A percentile compares a stretch with the other conserved stretches of the same genome.
phyloP scores from a whole-genome alignment of 2,113 vertebrate genomes.

The Cephalopholis sonnerati region DNA sequence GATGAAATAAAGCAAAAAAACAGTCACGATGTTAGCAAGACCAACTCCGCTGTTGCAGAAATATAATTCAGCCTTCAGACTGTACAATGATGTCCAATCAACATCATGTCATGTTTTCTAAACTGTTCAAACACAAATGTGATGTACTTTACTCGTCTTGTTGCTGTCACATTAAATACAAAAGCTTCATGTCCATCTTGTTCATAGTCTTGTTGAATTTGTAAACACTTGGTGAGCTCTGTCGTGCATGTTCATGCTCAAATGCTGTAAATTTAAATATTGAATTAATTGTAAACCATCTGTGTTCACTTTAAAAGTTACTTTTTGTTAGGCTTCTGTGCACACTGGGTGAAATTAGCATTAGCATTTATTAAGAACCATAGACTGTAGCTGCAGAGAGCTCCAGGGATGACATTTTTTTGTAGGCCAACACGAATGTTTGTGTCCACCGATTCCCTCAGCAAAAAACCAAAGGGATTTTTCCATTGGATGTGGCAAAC shows the following conservation, averaged over 20 bases:
- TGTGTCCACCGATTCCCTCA: too few relatives aligned
- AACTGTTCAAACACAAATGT: constrained; percentile 37
- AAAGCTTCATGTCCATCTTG: constrained; percentile 46
- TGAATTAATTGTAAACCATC: neutral
- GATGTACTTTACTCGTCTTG: constrained; percentile 25
- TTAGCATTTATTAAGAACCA: neutral
- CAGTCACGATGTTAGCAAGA: too few relatives aligned
- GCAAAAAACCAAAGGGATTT: too few relatives aligned
- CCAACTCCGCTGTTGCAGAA: neutral
- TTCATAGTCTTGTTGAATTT: constrained; percentile 24
- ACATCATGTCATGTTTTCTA: constrained; percentile 26
- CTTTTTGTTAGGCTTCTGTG: too few relatives aligned
- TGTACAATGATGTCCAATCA: neutral
- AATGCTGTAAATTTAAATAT: neutral
- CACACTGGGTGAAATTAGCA: neutral
- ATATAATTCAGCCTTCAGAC: constrained; percentile 5
- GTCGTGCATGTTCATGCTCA: neutral
- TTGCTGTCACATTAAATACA: constrained; percentile 64
- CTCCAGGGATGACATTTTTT: too few relatives aligned
- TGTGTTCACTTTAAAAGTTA: neutral
- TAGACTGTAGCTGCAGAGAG: too few relatives aligned
- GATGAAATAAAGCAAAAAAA: neutral
- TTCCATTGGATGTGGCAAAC: too few relatives aligned
- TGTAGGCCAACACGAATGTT: too few relatives aligned
- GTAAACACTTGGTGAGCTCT: neutral